Conservation (phyloP, 2,888 invertebrate species). For the Acronicta aceris region DNA sequence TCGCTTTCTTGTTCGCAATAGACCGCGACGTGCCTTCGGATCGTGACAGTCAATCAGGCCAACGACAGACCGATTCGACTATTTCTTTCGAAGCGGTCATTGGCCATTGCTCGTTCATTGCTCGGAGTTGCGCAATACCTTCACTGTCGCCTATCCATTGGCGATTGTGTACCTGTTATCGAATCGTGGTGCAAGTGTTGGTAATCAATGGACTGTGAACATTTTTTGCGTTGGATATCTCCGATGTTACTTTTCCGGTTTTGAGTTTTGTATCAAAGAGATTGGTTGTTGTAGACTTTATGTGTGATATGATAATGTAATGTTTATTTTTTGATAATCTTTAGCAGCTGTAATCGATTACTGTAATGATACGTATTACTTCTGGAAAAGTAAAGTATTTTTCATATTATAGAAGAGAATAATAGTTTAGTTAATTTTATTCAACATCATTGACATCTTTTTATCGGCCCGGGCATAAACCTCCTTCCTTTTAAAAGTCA, state of each 20-base stretch:
- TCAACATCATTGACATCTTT: no score
- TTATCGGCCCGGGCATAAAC: no score
- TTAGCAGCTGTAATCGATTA: background rate
- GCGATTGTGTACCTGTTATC: slow-evolving; percentile 20
- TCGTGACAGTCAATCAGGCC: slow-evolving; percentile 63
- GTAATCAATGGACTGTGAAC: slow-evolving; percentile 32
- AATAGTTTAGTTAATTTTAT: no score
- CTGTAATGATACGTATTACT: background rate
- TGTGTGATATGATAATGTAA: background rate
- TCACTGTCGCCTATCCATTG: slow-evolving; percentile 52
- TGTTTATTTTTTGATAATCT: slow-evolving; percentile 10
- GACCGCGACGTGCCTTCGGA: slow-evolving; percentile 48
- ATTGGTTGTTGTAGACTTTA: slow-evolving; percentile 32
- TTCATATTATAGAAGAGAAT: no score
- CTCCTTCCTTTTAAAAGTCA: no score
- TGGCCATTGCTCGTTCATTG: slow-evolving; percentile 65
- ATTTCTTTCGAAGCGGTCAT: slow-evolving; percentile 69
- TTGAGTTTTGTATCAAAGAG: slow-evolving; percentile 47
- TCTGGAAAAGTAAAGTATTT: slow-evolving; percentile 2
- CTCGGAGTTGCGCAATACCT: slow-evolving; percentile 62
- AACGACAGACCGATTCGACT: slow-evolving; percentile 53
- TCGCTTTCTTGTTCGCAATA: slow-evolving; percentile 51
- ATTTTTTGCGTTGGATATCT: slow-evolving; percentile 50
- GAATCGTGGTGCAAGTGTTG: background rate
- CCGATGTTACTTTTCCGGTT: slow-evolving; percentile 63